phyloP scores from a whole-genome alignment of 2,797 vertebrate species.

The Hafferia zeledoni region DNA sequence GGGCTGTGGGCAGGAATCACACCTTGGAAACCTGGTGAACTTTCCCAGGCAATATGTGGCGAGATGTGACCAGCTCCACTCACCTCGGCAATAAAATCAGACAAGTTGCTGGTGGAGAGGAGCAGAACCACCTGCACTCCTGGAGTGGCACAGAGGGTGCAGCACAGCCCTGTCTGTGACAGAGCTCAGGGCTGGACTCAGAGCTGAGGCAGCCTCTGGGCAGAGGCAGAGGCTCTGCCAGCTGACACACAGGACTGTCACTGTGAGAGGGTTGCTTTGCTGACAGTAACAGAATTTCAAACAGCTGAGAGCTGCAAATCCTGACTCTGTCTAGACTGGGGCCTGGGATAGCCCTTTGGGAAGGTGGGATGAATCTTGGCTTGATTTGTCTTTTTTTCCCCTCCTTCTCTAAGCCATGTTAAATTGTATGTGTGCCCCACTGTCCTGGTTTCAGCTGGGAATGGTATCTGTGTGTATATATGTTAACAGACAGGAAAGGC shows the following conservation, averaged over 20 bases:
- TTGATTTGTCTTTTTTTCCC: neutral
- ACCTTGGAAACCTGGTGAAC: neutral
- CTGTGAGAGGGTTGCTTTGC: neutral
- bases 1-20: neutral
- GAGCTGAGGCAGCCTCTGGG: neutral
- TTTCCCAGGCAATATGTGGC: neutral
- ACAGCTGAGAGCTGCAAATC: slow-evolving; percentile 15
- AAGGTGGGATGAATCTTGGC: neutral
- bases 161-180: neutral
- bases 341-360: neutral
- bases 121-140: neutral
- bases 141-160: neutral
- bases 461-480: neutral
- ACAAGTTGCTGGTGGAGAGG: neutral
- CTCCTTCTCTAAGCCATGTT: neutral
- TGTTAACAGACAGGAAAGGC: neutral
- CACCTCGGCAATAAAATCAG: neutral
- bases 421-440: neutral
- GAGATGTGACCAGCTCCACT: neutral
- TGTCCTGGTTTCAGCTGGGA: neutral
- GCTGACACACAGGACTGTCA: neutral
- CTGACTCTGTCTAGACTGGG: neutral
- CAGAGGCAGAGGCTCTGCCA: neutral
- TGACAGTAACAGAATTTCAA: neutral
- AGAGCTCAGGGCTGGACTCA: neutral